A percentile compares a stretch with the other conserved stretches of the same genome.
Conservation (phyloP, 2,113 vertebrate species). For the Aptenodytes forsteri region DNA sequence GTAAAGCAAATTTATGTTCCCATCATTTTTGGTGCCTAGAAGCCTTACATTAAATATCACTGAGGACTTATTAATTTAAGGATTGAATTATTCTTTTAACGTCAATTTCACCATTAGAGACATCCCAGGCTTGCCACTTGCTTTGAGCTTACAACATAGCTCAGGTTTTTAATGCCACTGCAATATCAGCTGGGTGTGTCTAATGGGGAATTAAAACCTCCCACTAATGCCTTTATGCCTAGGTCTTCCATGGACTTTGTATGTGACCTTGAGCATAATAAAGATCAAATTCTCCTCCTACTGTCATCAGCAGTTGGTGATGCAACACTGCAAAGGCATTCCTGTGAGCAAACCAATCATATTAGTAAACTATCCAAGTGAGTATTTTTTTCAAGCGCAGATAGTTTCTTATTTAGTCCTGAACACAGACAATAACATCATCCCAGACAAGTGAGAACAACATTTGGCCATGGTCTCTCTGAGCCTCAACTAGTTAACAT, state of each 20-base stretch:
- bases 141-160: not conserved
- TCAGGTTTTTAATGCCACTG: not conserved
- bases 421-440: not conserved
- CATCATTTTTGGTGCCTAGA: not conserved
- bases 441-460: not conserved
- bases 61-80: not conserved
- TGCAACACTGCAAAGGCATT: not conserved
- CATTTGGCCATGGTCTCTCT: not conserved
- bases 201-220: not conserved
- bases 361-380: not conserved
- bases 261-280: not conserved
- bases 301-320: not conserved
- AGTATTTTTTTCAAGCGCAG: not conserved
- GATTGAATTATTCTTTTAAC: not conserved
- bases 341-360: not conserved
- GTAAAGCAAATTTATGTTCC: not conserved
- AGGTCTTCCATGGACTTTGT: not conserved
- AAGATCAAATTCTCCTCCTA: not conserved
- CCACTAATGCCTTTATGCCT: not conserved
- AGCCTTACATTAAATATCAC: not conserved
- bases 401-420: rapidly evolving
- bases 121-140: not conserved
- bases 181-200: not conserved
- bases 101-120: not conserved
- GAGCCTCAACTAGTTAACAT: not conserved